A percentile compares a stretch with the other conserved stretches of the same genome.
Conservation (phyloP, 2,888 invertebrate species). For the Lepidonotus clava region DNA sequence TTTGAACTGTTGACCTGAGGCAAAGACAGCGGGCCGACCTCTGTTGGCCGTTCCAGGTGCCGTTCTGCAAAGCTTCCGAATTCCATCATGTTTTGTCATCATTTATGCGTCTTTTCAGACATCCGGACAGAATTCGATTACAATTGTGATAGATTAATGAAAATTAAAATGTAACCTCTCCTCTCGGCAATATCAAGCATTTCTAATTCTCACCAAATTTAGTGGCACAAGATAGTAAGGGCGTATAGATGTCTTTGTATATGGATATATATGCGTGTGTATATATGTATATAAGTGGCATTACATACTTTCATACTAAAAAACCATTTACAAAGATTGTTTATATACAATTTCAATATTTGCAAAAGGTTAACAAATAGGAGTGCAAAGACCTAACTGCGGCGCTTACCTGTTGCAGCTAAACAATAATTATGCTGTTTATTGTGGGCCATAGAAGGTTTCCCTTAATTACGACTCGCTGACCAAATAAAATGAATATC, state of each 20-base stretch:
- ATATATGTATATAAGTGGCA: not conserved
- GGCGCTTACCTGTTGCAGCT: not conserved
- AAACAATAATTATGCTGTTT: not conserved
- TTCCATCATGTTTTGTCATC: not conserved
- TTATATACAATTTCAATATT: constrained; percentile 8
- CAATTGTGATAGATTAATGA: too few species aligned
- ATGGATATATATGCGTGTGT: not conserved
- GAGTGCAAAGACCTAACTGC: not conserved
- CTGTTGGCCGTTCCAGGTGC: not conserved
- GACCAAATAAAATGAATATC: not conserved
- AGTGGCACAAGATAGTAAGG: not conserved
- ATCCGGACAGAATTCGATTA: too few species aligned
- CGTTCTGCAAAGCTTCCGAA: not conserved
- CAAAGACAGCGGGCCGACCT: too few species aligned
- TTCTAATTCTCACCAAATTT: not conserved
- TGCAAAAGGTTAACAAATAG: not conserved
- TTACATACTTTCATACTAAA: constrained; percentile 2
- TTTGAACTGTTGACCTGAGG: too few species aligned
- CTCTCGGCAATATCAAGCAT: not conserved
- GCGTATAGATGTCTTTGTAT: too few species aligned
- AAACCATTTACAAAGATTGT: not conserved
- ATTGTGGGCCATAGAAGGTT: too few species aligned
- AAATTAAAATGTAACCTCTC: not conserved
- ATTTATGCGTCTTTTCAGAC: not conserved
- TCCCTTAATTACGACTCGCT: too few species aligned